Percentiles rank a stretch among this genome's conserved stretches.
Evolutionary conservation across 1,140 invertebrate genomes (phyloP).

Genomic region (Rhagoletis zephyria): DNA sequence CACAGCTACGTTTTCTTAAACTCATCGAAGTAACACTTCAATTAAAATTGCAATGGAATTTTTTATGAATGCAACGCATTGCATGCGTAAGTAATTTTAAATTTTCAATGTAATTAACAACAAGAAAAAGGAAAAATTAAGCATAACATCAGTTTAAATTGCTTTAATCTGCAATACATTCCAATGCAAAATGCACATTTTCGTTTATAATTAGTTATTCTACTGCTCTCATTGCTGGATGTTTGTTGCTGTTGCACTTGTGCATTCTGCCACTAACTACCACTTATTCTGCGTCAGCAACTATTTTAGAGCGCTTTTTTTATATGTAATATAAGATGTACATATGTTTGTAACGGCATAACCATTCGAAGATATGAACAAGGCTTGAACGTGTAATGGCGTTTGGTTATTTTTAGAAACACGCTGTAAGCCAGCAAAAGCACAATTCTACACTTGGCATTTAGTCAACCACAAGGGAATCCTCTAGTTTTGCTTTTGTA

Average conservation of each 20-base stretch:
- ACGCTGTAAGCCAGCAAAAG: background rate
- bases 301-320: background rate
- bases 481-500: background rate
- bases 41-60: background rate
- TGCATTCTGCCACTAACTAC: background rate
- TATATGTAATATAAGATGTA: background rate
- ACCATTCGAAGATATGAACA: background rate
- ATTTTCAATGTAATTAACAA: background rate
- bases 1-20: background rate
- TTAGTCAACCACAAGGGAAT: background rate
- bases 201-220: constrained; percentile 3
- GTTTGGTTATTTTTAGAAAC: constrained; percentile 20
- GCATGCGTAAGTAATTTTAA: background rate
- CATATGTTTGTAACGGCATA: background rate
- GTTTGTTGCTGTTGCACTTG: background rate
- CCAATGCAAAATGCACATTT: background rate
- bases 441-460: background rate
- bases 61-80: background rate
- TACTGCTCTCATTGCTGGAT: background rate
- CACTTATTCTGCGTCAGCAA: constrained; percentile 11
- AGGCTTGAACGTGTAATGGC: background rate
- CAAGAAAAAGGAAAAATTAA: too few species aligned
- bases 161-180: background rate
- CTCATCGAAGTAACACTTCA: too few species aligned
- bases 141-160: background rate